Evolutionary conservation across 2,888 invertebrate species (phyloP).

Genomic region (Aromia moschata): DNA sequence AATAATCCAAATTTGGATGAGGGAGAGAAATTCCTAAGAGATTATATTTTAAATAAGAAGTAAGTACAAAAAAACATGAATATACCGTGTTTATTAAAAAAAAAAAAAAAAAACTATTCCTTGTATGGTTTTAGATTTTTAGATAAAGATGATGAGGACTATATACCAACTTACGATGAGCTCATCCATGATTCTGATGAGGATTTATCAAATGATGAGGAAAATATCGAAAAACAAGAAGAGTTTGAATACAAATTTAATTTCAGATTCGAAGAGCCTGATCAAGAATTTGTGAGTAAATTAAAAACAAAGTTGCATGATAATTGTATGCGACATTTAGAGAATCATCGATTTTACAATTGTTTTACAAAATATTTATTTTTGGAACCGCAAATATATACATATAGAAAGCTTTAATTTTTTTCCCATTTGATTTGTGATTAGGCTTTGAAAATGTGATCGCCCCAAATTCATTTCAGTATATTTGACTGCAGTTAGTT

Average conservation of each 20-base stretch:
- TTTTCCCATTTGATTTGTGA: too few species aligned
- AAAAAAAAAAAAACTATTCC: too few species aligned
- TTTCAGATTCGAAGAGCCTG: slow-evolving; percentile 96
- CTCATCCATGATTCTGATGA: slow-evolving; percentile 70
- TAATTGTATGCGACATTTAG: too few species aligned
- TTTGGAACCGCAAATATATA: too few species aligned
- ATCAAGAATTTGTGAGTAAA: slow-evolving; percentile 84
- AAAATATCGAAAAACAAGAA: slow-evolving; percentile 81
- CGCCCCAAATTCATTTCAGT: too few species aligned
- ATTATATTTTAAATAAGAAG: slow-evolving; percentile 90
- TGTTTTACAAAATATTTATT: too few species aligned
- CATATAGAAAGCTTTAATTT: too few species aligned
- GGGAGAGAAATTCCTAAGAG: slow-evolving; percentile 88
- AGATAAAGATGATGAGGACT: slow-evolving; percentile 63
- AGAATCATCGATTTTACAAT: too few species aligned
- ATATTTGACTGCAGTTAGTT: too few species aligned
- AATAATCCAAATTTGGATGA: slow-evolving; percentile 81
- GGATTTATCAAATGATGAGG: slow-evolving; percentile 80
- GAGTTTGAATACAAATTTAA: slow-evolving; percentile 95
- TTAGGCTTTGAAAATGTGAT: too few species aligned
- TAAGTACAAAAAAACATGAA: slow-evolving; percentile 50
- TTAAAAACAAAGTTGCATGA: too few species aligned
- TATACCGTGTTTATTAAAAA: too few species aligned
- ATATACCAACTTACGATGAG: slow-evolving; percentile 73
- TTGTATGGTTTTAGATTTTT: slow-evolving; percentile 64